Conservation (phyloP, 2,113 vertebrate genomes). For the Sinocyclocheilus rhinocerous region DNA sequence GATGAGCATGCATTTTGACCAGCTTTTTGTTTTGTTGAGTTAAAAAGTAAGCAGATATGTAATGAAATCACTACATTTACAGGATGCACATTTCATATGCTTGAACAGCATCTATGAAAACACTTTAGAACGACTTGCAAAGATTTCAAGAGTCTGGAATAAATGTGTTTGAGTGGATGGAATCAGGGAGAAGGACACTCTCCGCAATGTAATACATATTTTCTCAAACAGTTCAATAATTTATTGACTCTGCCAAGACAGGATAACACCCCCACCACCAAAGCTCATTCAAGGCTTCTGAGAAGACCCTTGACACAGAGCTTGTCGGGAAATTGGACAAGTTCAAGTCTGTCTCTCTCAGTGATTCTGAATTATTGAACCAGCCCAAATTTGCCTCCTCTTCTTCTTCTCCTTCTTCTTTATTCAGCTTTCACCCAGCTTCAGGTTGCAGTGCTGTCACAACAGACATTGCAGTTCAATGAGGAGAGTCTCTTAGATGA, state of each 20-base stretch:
- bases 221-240: slow-evolving; percentile 44
- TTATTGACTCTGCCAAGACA: slow-evolving; percentile 36
- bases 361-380: slow-evolving; percentile 36
- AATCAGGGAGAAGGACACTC: not conserved
- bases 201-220: slow-evolving; percentile 1
- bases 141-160: not conserved
- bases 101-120: not conserved
- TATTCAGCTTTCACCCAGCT: not conserved
- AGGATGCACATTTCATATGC: not conserved
- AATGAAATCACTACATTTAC: not conserved
- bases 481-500: slow-evolving; percentile 23
- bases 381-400: slow-evolving; percentile 5
- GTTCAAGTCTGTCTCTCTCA: slow-evolving; percentile 30
- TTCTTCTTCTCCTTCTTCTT: not conserved
- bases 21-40: not conserved
- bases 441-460: not conserved
- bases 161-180: slow-evolving; percentile 4
- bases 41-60: not conserved
- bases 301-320: slow-evolving; percentile 24
- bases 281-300: slow-evolving; percentile 45
- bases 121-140: not conserved
- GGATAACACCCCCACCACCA: slow-evolving; percentile 15
- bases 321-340: slow-evolving; percentile 19
- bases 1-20: too few relatives aligned
- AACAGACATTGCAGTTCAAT: not conserved